Evolutionary conservation across 2,888 invertebrate genomes (phyloP).

Genomic region (Dasypolia templi): DNA sequence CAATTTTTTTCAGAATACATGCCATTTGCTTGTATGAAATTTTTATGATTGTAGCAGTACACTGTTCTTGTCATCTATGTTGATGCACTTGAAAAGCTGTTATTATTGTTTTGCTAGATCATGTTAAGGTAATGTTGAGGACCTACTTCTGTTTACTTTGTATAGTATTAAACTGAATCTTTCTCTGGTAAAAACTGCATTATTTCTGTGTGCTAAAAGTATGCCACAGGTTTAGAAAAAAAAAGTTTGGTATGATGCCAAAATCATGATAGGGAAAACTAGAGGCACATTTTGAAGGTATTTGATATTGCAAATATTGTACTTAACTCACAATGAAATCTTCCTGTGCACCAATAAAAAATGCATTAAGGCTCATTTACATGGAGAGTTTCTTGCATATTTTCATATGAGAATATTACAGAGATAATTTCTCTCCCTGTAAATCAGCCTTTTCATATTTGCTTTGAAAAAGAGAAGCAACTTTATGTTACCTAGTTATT

Average conservation of each 20-base stretch:
- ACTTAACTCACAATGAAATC: not conserved
- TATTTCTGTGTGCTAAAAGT: slow-evolving; percentile 17
- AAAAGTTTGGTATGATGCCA: slow-evolving; percentile 16
- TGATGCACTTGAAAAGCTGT: not conserved
- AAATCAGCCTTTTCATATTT: not conserved
- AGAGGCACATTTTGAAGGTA: slow-evolving; percentile 17
- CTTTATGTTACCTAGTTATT: slow-evolving; percentile 46
- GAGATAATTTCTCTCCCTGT: not conserved
- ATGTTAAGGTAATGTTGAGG: not conserved
- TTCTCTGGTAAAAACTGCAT: slow-evolving; percentile 4
- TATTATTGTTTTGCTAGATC: slow-evolving; percentile 6
- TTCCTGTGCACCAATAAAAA: not conserved
- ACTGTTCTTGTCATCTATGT: not conserved
- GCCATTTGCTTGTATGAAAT: not conserved
- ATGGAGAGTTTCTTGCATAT: not conserved
- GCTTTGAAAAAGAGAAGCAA: slow-evolving; percentile 34
- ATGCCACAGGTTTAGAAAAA: not conserved
- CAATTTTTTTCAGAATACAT: not conserved
- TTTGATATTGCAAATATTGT: slow-evolving; percentile 32
- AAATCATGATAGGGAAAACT: slow-evolving; percentile 17
- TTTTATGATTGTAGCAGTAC: not conserved
- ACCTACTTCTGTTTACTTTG: not conserved
- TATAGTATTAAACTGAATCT: not conserved
- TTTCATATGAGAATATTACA: not conserved
- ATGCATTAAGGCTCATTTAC: slow-evolving; percentile 6